Evolutionary conservation across 2,888 invertebrate species (phyloP), one percentile per base, ranked within the genome.

Genomic region (Sycophila texana): DNA sequence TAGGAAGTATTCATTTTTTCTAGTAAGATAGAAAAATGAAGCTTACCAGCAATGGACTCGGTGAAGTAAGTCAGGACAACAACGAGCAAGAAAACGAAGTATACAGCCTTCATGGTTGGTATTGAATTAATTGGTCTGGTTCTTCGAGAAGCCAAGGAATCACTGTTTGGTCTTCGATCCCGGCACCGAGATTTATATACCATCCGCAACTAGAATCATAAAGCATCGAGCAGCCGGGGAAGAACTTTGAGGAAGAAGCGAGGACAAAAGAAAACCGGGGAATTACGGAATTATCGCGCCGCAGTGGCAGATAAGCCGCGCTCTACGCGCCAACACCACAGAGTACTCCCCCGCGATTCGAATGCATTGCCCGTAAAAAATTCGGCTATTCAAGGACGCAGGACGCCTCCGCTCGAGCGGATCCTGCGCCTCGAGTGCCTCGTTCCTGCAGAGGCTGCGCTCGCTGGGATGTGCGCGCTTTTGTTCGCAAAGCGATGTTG

Each of bases 361-460:
- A 51, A 18, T 2, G 63, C 63, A 77, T 39, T 14, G 49, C 10
- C 22, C 47, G 77, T 77, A 39, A 76, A 63, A 55, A 76, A 76
- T 70, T 51, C 14, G 14, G 14, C 63, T 47, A 20, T 51, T 67
- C 51, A 53, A 55, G 30, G 39, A 30, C 30, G 2, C 30, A 7
- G 30, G 30, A 39, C 10, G 39, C 39, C 39, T 10, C 7, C 39
- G 39, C 39, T 39, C 39, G 10, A 39, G 10, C 10, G 39, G 39
- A 10, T 39, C 39, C 39, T 10, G 39, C 39, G 39, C 39, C 39
- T 39, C 39, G 39, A 39, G 39, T 10, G 39, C 39, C 10, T 10
- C 39, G 39, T 7, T 39, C 39, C 10, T 10, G 39, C 39, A 7
- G 39, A 39, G 39, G 39, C 39, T 5, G 10, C 39, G 39, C 39